A percentile compares a stretch with the other conserved stretches of the same genome.
Conservation (phyloP, 2,113 vertebrate genomes). For the Vidua macroura region DNA sequence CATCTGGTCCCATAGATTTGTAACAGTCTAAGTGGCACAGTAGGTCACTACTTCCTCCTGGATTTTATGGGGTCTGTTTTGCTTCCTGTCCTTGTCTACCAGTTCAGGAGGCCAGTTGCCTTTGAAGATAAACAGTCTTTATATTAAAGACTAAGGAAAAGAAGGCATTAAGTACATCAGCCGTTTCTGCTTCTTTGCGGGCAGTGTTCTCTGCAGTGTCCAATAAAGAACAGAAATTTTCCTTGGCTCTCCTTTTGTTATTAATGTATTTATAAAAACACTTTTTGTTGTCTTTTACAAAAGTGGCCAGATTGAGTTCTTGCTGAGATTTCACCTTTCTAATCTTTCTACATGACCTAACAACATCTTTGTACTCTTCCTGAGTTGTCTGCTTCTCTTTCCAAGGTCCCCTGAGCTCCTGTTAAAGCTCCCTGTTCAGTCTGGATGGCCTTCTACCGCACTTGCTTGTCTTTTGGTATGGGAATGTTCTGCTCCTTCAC, state of each 20-base stretch:
- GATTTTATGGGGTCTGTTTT: not conserved
- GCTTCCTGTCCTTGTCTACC: not conserved
- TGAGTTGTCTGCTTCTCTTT: not conserved
- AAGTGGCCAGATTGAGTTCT: not conserved
- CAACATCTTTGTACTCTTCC: not conserved
- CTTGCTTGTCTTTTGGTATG: not conserved
- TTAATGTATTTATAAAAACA: not conserved
- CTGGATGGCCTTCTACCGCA: not conserved
- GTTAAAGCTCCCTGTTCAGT: not conserved
- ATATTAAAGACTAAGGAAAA: not conserved
- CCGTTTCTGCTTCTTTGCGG: not conserved
- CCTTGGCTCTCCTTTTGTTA: not conserved
- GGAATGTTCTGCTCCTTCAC: not conserved
- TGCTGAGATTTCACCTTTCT: not conserved
- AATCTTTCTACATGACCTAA: not conserved
- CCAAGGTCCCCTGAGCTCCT: not conserved
- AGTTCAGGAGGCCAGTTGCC: not conserved
- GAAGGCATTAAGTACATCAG: not conserved
- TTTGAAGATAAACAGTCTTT: not conserved
- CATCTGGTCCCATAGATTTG: not conserved
- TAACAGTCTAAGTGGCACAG: not conserved
- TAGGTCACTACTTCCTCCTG: not conserved
- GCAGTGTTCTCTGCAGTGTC: accelerated
- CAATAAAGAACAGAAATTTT: not conserved
- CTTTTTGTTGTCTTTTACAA: not conserved